phyloP scores from a whole-genome alignment of 2,113 vertebrate species.

The Clarias gariepinus region DNA sequence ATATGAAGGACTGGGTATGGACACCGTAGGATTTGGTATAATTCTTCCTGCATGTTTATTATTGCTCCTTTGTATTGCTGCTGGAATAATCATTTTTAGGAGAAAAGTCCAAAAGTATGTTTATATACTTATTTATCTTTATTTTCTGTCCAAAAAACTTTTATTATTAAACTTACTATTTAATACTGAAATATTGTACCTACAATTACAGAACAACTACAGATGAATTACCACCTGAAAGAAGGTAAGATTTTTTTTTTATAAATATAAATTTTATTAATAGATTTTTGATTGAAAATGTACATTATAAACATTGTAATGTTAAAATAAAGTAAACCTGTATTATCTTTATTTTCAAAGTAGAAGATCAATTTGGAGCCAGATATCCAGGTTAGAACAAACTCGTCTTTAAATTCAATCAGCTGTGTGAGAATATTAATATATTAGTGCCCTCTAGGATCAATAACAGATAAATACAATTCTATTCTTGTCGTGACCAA shows the following conservation, averaged over 20 bases:
- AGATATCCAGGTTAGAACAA: slow-evolving; percentile 19
- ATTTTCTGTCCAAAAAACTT: neutral
- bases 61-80: slow-evolving; percentile 43
- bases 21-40: neutral
- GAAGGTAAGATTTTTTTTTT: neutral
- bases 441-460: neutral
- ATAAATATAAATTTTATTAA: too few relatives aligned
- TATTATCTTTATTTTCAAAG: neutral
- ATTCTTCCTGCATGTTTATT: slow-evolving; percentile 20
- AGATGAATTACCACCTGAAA: neutral
- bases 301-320: neutral
- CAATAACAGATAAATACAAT: neutral
- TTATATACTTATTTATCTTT: neutral
- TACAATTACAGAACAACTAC: neutral
- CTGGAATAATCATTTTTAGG: slow-evolving; percentile 48
- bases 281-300: neutral
- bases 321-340: neutral
- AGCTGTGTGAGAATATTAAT: neutral
- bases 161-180: neutral
- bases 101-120: slow-evolving; percentile 48
- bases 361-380: slow-evolving; percentile 25
- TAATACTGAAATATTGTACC: neutral
- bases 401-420: neutral
- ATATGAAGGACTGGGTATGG: neutral
- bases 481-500: neutral